Conservation (phyloP, 2,797 vertebrate species). For the Melanotaenia pygmaea region DNA sequence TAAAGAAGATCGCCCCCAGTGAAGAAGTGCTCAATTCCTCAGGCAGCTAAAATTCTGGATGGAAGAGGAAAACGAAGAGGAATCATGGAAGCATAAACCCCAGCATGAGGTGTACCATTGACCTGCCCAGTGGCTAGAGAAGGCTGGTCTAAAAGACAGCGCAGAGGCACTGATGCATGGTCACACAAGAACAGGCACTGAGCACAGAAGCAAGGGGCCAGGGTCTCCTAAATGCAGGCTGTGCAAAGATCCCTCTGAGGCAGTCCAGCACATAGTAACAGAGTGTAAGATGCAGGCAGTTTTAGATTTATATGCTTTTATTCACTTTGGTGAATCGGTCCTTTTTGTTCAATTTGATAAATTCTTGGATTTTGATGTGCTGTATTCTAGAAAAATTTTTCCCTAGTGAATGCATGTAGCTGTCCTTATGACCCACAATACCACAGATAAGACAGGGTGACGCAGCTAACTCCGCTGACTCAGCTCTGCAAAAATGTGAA, state of each 20-base stretch:
- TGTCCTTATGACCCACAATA: not conserved
- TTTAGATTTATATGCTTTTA: not conserved
- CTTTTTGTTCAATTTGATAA: not conserved
- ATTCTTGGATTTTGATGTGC: not conserved
- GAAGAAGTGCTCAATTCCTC: too few relatives aligned
- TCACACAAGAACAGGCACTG: too few relatives aligned
- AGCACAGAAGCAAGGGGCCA: too few relatives aligned
- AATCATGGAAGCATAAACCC: too few relatives aligned
- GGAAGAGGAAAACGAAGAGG: too few relatives aligned
- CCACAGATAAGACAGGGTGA: constrained; percentile 3
- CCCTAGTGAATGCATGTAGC: not conserved
- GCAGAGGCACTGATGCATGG: too few relatives aligned
- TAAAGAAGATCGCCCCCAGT: not conserved
- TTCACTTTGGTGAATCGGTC: not conserved
- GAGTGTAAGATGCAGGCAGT: not conserved
- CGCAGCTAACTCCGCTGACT: constrained; percentile 19
- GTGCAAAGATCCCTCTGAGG: not conserved
- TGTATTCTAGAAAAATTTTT: not conserved
- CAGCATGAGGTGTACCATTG: too few relatives aligned
- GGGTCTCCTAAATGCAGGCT: too few relatives aligned
- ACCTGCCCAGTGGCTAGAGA: too few relatives aligned
- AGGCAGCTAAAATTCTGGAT: too few relatives aligned
- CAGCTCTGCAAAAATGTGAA: constrained; percentile 19
- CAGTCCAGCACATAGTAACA: too few relatives aligned
- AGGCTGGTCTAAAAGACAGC: too few relatives aligned